Conservation (phyloP, 2,113 vertebrate species). For the Equus przewalskii region DNA sequence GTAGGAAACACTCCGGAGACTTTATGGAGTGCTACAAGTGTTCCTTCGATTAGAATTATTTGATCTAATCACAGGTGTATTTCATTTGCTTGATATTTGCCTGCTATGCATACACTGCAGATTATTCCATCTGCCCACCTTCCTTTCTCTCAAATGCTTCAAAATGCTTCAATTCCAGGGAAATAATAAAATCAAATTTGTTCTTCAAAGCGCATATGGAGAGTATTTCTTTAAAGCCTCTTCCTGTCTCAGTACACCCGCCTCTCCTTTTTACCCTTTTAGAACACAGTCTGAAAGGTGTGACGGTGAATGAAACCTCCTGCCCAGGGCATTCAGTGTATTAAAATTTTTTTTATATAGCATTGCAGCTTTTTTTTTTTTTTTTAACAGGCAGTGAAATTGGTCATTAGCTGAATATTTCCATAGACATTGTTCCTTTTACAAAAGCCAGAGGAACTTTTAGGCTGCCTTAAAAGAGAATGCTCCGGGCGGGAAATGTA, state of each 20-base stretch:
- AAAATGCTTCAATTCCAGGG: slow-evolving; percentile 31
- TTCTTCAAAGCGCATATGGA: neutral
- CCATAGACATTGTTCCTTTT: slow-evolving; percentile 41
- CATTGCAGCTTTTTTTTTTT: neutral
- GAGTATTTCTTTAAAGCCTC: neutral
- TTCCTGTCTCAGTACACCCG: neutral
- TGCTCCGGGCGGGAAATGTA: neutral
- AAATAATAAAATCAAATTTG: neutral
- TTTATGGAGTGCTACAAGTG: neutral
- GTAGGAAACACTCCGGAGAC: neutral
- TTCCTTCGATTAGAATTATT: neutral
- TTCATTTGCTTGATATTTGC: slow-evolving; percentile 45
- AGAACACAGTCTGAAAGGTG: neutral
- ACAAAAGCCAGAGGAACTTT: slow-evolving; percentile 9
- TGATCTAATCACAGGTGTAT: neutral
- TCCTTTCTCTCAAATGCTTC: slow-evolving; percentile 22
- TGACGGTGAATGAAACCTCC: neutral
- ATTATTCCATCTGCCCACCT: neutral
- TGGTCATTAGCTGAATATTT: slow-evolving; percentile 55
- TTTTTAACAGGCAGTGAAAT: neutral
- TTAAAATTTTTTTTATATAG: neutral
- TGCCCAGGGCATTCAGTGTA: neutral
- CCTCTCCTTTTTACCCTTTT: neutral
- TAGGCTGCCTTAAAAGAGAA: neutral
- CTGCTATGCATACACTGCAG: neutral